phyloP scores from a whole-genome alignment of 2,888 invertebrate species.

The Brachypalpus laphriformis region DNA sequence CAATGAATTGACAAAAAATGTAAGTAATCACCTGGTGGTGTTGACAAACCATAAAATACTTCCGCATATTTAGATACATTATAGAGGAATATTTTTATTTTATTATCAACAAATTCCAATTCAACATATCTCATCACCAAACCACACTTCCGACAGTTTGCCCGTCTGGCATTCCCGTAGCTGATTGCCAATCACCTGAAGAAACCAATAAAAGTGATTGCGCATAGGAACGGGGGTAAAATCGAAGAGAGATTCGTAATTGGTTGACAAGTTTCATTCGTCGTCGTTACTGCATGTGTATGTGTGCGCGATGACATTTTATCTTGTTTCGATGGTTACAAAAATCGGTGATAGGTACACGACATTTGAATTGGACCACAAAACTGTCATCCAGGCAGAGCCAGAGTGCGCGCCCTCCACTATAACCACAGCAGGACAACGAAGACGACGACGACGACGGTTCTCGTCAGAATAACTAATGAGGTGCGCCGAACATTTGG shows the following conservation, averaged over 20 bases:
- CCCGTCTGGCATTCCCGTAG: slow-evolving; percentile 36
- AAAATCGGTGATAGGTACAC: slow-evolving; percentile 73
- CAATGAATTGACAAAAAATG: too few relatives aligned
- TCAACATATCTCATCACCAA: slow-evolving; percentile 48
- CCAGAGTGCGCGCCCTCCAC: not conserved
- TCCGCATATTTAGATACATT: slow-evolving; percentile 48
- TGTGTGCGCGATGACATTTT: slow-evolving; percentile 60
- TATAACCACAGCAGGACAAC: not conserved
- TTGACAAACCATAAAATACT: slow-evolving; percentile 55
- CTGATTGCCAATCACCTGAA: slow-evolving; percentile 61
- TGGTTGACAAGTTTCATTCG: slow-evolving; percentile 73
- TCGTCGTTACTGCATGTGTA: not conserved
- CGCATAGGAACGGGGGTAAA: slow-evolving; percentile 34
- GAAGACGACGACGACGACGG: slow-evolving; percentile 23
- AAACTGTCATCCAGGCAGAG: slow-evolving; percentile 53
- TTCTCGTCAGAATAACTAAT: slow-evolving; percentile 74
- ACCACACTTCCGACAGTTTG: slow-evolving; percentile 67
- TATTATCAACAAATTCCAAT: slow-evolving; percentile 65
- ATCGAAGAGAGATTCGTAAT: slow-evolving; percentile 68
- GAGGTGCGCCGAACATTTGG: slow-evolving; percentile 73
- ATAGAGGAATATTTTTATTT: slow-evolving; percentile 16
- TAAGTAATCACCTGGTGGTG: too few relatives aligned
- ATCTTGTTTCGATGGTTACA: slow-evolving; percentile 72
- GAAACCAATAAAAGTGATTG: slow-evolving; percentile 70
- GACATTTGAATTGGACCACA: slow-evolving; percentile 74